Percentiles rank a stretch among this genome's conserved stretches.
phyloP scores from a whole-genome alignment of 2,888 invertebrate genomes.

The Seira ritae region DNA sequence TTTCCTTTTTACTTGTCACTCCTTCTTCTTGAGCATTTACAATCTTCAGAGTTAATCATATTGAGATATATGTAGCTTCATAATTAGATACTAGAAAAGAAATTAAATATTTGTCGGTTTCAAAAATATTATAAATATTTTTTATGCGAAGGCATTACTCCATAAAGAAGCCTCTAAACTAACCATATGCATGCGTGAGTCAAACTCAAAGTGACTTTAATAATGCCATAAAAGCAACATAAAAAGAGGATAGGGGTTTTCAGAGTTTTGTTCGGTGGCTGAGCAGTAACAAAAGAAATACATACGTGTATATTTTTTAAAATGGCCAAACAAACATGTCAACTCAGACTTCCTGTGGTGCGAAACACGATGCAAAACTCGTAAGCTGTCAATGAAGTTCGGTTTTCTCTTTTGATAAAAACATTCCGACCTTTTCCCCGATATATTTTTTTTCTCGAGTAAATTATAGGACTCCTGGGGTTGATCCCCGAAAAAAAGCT shows the following conservation, averaged over 20 bases:
- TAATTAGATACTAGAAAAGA: too few species aligned
- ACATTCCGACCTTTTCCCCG: conserved; percentile 43
- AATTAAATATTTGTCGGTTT: conserved; percentile 1
- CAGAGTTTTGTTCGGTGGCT: conserved; percentile 28
- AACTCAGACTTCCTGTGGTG: conserved; percentile 34
- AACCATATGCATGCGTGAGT: conserved; percentile 58
- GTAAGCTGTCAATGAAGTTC: conserved; percentile 55
- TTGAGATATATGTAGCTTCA: too few species aligned
- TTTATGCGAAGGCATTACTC: conserved; percentile 16
- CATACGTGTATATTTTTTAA: too few species aligned
- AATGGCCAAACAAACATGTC: too few species aligned
- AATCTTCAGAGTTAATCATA: too few species aligned
- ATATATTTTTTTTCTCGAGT: conserved; percentile 36
- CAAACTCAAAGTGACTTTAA: conserved; percentile 57
- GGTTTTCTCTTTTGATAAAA: conserved; percentile 46
- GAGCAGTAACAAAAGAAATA: too few species aligned
- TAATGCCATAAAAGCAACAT: conserved; percentile 56
- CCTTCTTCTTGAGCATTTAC: background rate
- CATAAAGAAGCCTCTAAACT: conserved; percentile 59
- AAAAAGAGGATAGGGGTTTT: conserved; percentile 45
- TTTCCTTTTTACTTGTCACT: background rate
- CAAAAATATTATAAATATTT: too few species aligned
- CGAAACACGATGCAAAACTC: conserved; percentile 63
- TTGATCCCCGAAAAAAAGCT: conserved; percentile 38
- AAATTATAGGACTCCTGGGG: conserved; percentile 64